A percentile compares a stretch with the other conserved stretches of the same genome.
These are phyloP conservation scores for Campoletis sonorensis DNA, from an alignment of 1,140 invertebrate genomes.

Conservation along the genomic window DNA sequence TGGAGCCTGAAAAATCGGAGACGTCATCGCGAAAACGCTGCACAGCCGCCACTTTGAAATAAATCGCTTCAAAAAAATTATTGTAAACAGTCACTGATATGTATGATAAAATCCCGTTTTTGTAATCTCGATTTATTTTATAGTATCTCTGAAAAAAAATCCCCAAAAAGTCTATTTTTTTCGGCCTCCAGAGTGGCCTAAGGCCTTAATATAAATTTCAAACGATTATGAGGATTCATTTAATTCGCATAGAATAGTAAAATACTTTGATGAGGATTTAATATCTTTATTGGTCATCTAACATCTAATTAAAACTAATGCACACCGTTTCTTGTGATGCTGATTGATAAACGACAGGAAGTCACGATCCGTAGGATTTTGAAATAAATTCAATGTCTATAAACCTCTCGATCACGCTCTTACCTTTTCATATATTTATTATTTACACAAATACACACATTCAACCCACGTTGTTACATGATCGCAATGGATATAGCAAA, in stretches of 20 bases:
- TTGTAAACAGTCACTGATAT: too few species aligned
- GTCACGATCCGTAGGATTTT: conserved; percentile 36
- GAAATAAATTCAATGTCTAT: conserved; percentile 54
- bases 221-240: background rate
- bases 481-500: conserved; percentile 9
- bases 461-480: background rate
- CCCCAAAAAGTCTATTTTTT: too few species aligned
- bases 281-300: conserved; percentile 24
- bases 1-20: too few species aligned
- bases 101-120: too few species aligned
- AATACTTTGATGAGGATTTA: background rate
- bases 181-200: too few species aligned
- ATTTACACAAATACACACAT: background rate
- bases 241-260: background rate
- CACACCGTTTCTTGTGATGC: conserved; percentile 38
- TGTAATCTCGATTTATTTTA: too few species aligned
- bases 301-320: conserved; percentile 62
- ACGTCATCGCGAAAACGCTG: too few species aligned
- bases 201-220: background rate
- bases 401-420: conserved; percentile 18
- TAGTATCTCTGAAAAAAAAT: too few species aligned
- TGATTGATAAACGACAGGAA: conserved; percentile 58
- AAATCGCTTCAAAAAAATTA: too few species aligned
- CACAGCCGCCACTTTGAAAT: too few species aligned
- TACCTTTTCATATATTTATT: background rate